Percentiles rank a stretch among this genome's conserved stretches.
These are phyloP conservation scores for Zeuzera pyrina DNA, from an alignment of 2,888 invertebrate species.

Conservation along the genomic window DNA sequence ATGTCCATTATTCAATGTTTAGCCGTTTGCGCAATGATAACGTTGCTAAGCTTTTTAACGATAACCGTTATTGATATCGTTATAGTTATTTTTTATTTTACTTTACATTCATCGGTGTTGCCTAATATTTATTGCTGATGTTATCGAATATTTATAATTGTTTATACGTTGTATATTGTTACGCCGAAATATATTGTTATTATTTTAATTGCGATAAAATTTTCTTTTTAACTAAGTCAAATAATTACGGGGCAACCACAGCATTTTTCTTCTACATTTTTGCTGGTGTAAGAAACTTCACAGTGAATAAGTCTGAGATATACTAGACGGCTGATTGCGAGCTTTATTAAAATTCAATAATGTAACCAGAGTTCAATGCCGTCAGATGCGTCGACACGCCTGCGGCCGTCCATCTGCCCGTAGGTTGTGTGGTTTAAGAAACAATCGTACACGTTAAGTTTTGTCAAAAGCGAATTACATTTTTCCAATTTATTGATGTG, in stretches of 20 bases:
- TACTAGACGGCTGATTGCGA: no score
- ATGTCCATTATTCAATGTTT: no score
- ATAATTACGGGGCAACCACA: background rate
- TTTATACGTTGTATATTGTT: no score
- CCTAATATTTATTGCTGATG: background rate
- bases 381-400: conserved; percentile 20
- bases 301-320: no score
- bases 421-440: conserved; percentile 7
- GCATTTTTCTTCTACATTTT: background rate
- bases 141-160: background rate
- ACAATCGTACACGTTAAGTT: no score
- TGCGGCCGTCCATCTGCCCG: conserved; percentile 11
- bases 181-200: no score
- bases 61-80: no score
- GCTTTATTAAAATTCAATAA: conserved; percentile 25
- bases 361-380: conserved; percentile 26
- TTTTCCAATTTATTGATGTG: no score
- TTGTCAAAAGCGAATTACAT: no score
- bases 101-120: background rate
- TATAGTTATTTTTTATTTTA: background rate
- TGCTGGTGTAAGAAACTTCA: no score
- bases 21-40: no score
- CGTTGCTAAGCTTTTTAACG: no score
- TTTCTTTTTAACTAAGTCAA: background rate
- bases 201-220: background rate